These are phyloP conservation scores for Lepisosteus oculatus DNA, from an alignment of 2,113 vertebrate species.

Conservation along the genomic window DNA sequence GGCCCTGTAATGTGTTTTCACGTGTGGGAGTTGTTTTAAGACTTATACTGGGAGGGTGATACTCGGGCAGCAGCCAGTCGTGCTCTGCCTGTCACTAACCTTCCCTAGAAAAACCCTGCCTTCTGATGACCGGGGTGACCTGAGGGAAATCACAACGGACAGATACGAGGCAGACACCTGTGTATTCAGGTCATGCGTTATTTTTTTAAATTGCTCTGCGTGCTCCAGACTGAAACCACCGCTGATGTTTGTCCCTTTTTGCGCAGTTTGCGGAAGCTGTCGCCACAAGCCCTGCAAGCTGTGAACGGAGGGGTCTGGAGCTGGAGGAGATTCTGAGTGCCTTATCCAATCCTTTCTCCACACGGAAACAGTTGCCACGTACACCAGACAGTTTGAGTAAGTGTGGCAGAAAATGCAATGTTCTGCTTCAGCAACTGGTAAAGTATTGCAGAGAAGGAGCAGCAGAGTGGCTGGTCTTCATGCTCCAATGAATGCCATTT, in stretches of 20 bases:
- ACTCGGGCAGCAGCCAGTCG: not conserved
- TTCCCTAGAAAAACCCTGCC: conserved; percentile 69
- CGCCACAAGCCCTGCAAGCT: conserved; percentile 42
- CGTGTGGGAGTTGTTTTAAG: not conserved
- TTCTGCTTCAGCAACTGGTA: not conserved
- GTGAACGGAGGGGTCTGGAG: conserved; percentile 39
- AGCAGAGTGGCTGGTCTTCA: no score
- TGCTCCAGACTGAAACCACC: no score
- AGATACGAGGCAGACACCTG: conserved; percentile 93
- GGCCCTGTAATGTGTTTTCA: not conserved
- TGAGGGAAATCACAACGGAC: conserved; percentile 97
- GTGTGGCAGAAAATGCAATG: conserved; percentile 28
- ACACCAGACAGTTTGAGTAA: conserved; percentile 87
- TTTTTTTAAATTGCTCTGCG: no score
- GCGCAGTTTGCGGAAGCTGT: conserved; percentile 75
- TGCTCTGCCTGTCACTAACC: not conserved
- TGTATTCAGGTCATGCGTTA: no score
- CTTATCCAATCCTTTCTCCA: conserved; percentile 74
- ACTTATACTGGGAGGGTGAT: not conserved
- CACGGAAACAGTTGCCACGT: conserved; percentile 71
- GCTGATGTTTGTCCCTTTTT: not conserved
- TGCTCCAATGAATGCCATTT: no score
- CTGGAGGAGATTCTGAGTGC: conserved; percentile 62
- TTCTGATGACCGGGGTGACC: conserved; percentile 93
- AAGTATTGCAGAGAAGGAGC: not conserved